Evolutionary conservation across 2,888 invertebrate genomes (phyloP).

Genomic region (Conchocele bisecta): DNA sequence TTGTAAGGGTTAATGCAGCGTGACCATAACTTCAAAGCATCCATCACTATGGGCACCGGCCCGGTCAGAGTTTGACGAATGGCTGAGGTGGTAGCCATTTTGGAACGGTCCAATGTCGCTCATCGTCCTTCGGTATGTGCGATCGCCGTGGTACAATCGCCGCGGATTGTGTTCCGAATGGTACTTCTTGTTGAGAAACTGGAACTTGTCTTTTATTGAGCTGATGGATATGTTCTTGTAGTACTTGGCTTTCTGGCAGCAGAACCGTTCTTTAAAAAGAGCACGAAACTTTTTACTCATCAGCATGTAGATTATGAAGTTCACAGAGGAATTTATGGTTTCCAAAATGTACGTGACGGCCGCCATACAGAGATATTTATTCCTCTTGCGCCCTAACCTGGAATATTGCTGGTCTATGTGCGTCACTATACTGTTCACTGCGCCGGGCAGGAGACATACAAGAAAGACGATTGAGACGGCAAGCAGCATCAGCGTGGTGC

Average conservation of each 20-base stretch:
- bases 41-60: too few relatives aligned
- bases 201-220: conserved; percentile 43
- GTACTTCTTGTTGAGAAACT: conserved; percentile 12
- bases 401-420: conserved; percentile 65
- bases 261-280: conserved; percentile 72
- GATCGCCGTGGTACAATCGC: background rate
- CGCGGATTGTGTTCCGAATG: background rate
- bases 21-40: too few relatives aligned
- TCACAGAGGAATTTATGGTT: conserved; percentile 74
- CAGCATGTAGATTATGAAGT: conserved; percentile 76
- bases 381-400: conserved; percentile 54
- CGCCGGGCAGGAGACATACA: conserved; percentile 74
- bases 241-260: conserved; percentile 61
- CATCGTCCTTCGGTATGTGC: conserved; percentile 1
- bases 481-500: conserved; percentile 70
- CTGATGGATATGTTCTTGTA: conserved; percentile 39
- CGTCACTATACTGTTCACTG: conserved; percentile 70
- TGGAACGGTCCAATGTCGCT: conserved; percentile 34
- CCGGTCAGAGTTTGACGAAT: too few relatives aligned
- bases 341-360: conserved; percentile 71
- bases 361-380: conserved; percentile 65
- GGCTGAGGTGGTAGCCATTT: too few relatives aligned
- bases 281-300: conserved; percentile 70
- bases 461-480: conserved; percentile 73
- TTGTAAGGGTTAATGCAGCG: too few relatives aligned